Evolutionary conservation across 2,797 vertebrate genomes (phyloP).

Genomic region (Phoebastria nigripes): DNA sequence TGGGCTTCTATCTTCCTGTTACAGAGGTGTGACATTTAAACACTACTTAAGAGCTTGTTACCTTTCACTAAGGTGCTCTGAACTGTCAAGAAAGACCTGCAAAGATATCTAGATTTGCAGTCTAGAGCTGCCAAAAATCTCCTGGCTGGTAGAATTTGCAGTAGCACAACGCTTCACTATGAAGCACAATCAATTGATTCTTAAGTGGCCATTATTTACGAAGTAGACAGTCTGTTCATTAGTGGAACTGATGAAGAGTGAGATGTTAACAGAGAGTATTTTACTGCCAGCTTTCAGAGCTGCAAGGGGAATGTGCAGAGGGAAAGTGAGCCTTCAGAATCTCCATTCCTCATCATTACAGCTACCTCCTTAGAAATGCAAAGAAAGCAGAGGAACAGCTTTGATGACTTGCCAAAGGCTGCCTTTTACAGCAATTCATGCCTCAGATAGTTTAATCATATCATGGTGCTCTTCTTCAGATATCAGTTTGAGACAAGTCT

Average conservation of each 20-base stretch:
- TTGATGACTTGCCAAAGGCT: neutral
- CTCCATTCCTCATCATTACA: neutral
- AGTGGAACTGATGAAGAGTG: neutral
- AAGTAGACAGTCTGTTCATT: conserved; percentile 24
- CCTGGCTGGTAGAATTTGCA: neutral
- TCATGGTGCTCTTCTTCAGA: neutral
- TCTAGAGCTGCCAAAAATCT: neutral
- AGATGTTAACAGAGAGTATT: neutral
- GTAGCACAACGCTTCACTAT: neutral
- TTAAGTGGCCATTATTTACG: neutral
- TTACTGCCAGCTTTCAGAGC: neutral
- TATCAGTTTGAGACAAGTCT: neutral
- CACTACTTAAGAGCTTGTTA: neutral
- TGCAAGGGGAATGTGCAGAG: neutral
- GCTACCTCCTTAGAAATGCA: neutral
- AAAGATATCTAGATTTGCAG: neutral
- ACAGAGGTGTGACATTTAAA: neutral
- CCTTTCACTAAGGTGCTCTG: neutral
- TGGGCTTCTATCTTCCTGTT: neutral
- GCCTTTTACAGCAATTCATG: neutral
- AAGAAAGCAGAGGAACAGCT: neutral
- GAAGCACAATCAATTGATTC: neutral
- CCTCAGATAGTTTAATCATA: neutral
- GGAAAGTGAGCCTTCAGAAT: neutral
- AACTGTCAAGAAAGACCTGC: neutral